Percentiles rank a stretch among this genome's conserved stretches.
phyloP scores from a whole-genome alignment of 2,888 invertebrate genomes.

The Corythucha ciliata region DNA sequence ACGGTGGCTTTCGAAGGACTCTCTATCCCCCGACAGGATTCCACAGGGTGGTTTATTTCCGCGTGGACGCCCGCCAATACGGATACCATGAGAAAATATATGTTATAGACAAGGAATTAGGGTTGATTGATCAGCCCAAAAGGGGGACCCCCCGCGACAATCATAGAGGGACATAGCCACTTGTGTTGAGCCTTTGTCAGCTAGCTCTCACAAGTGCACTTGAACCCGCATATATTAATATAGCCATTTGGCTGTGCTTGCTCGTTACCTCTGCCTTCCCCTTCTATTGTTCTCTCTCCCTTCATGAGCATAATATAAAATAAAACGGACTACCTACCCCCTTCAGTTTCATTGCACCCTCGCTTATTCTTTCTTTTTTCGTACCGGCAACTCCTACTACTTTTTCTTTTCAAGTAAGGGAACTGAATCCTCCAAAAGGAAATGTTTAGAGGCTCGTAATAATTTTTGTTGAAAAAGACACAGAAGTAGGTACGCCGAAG shows the following conservation, averaged over 20 bases:
- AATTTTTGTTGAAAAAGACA: no score
- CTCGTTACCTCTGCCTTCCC: neutral
- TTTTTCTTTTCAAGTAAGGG: no score
- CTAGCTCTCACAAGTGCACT: conserved; percentile 25
- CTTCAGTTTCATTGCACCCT: neutral
- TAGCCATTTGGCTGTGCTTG: conserved; percentile 26
- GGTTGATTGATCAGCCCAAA: conserved; percentile 21
- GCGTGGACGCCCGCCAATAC: no score
- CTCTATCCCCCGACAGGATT: no score
- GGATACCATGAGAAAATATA: no score
- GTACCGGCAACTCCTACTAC: no score
- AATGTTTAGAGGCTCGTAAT: no score
- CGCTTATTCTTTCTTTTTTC: neutral
- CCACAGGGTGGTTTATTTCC: no score
- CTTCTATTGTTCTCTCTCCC: conserved; percentile 1
- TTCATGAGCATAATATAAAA: conserved; percentile 24
- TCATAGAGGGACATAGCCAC: conserved; percentile 24
- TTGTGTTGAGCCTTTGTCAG: conserved; percentile 24
- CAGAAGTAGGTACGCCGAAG: no score
- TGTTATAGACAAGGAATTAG: conserved; percentile 18
- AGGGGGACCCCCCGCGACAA: conserved; percentile 19
- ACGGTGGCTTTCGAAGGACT: no score
- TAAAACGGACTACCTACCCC: conserved; percentile 12
- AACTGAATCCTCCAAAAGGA: no score
- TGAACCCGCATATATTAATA: conserved; percentile 27